phyloP scores from a whole-genome alignment of 2,113 vertebrate species.

The Junco hyemalis region DNA sequence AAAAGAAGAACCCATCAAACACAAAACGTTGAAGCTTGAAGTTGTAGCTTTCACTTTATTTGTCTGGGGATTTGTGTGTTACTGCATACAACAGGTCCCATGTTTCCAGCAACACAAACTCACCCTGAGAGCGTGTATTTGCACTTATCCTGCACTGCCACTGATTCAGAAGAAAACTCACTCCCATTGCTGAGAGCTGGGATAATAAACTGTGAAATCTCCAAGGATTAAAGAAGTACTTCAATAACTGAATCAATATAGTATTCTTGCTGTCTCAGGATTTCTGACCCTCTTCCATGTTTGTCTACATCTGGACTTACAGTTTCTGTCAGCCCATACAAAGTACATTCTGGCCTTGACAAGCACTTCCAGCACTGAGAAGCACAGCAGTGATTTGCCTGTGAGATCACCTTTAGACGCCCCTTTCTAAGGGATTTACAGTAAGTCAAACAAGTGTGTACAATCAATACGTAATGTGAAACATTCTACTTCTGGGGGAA shows the following conservation, averaged over 20 bases:
- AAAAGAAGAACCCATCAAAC: not conserved
- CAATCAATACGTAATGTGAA: not conserved
- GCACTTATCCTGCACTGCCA: not conserved
- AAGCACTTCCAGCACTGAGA: not conserved
- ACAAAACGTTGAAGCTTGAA: not conserved
- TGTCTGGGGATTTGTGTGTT: not conserved
- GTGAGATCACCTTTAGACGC: not conserved
- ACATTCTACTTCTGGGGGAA: not conserved
- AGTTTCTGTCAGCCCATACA: not conserved
- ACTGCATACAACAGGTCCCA: not conserved
- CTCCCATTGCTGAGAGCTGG: not conserved
- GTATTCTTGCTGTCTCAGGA: not conserved
- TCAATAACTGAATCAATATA: not conserved
- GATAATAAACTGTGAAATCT: not conserved
- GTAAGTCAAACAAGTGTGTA: not conserved
- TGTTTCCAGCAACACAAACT: not conserved
- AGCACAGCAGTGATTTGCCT: not conserved
- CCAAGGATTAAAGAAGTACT: not conserved
- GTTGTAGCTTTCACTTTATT: not conserved
- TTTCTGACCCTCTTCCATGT: not conserved
- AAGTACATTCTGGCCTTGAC: not conserved
- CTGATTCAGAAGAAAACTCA: not conserved
- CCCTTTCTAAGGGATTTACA: not conserved
- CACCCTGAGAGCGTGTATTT: not conserved
- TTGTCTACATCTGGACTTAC: not conserved